These are phyloP conservation scores for Epinotia brunnichana DNA, from an alignment of 2,888 invertebrate species.

Conservation along the genomic window DNA sequence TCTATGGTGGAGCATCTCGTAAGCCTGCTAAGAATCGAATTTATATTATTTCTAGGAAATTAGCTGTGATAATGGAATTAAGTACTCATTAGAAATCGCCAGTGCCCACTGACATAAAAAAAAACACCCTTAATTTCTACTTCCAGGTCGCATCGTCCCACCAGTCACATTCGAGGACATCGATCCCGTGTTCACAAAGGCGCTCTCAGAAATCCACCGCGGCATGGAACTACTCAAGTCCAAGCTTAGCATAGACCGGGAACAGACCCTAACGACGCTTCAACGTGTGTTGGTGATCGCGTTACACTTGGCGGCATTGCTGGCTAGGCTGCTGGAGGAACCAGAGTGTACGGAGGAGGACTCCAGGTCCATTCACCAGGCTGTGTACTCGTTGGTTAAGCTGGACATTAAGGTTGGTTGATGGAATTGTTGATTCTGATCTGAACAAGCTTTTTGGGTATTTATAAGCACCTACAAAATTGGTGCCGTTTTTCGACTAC, in stretches of 20 bases:
- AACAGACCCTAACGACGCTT: conserved; percentile 87
- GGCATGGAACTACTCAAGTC: conserved; percentile 85
- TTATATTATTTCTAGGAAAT: too few species aligned
- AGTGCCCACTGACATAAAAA: background rate
- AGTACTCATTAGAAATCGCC: too few species aligned
- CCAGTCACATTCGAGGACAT: conserved; percentile 92
- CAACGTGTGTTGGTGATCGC: conserved; percentile 94
- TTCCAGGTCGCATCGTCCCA: conserved; percentile 87
- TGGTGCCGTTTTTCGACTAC: too few species aligned
- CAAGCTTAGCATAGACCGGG: conserved; percentile 86
- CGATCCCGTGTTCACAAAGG: conserved; percentile 91
- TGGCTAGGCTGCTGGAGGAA: conserved; percentile 87
- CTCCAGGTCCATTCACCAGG: conserved; percentile 85
- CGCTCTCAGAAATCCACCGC: conserved; percentile 89
- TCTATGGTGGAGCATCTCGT: too few species aligned
- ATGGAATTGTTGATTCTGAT: background rate
- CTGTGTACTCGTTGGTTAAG: conserved; percentile 90
- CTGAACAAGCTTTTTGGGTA: background rate
- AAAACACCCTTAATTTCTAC: background rate
- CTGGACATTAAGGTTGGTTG: conserved; percentile 85
- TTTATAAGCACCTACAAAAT: too few species aligned
- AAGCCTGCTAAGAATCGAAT: too few species aligned
- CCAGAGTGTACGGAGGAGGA: conserved; percentile 79
- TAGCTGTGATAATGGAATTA: too few species aligned
- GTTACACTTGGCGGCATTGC: conserved; percentile 91